Conservation (phyloP, 2,888 invertebrate genomes). For the Drosophila siamana region DNA sequence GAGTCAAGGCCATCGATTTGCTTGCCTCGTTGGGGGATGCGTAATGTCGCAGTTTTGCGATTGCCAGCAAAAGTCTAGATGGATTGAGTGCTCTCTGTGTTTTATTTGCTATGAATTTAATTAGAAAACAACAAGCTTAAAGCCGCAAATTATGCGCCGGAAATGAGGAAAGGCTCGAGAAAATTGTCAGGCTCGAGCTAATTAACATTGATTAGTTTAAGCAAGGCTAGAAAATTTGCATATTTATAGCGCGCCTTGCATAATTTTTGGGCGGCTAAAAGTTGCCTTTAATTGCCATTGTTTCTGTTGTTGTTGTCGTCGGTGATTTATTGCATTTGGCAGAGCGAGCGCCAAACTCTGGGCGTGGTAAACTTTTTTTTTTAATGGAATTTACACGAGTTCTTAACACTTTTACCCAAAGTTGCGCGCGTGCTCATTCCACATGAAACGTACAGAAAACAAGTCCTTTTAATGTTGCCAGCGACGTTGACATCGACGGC, state of each 20-base stretch:
- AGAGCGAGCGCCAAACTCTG: slow-evolving; percentile 4
- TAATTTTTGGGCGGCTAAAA: slow-evolving; percentile 57
- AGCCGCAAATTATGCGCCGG: slow-evolving; percentile 24
- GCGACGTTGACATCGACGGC: slow-evolving; percentile 30
- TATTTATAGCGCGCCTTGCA: slow-evolving; percentile 70
- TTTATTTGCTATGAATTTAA: slow-evolving; percentile 22
- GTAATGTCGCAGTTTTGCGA: slow-evolving; percentile 38
- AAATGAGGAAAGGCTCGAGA: slow-evolving; percentile 8
- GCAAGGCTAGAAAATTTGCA: slow-evolving; percentile 58
- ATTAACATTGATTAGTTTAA: slow-evolving; percentile 73
- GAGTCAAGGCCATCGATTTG: slow-evolving; percentile 57
- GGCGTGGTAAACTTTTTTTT: slow-evolving; percentile 20
- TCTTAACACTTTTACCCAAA: slow-evolving; percentile 72
- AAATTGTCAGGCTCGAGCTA: slow-evolving; percentile 56
- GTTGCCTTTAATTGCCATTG: slow-evolving; percentile 61
- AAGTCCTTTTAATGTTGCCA: slow-evolving; percentile 17
- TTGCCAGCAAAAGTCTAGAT: too few relatives aligned
- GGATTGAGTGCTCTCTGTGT: too few relatives aligned
- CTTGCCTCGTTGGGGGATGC: slow-evolving; percentile 37
- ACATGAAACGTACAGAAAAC: neutral
- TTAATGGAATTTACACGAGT: slow-evolving; percentile 79
- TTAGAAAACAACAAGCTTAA: slow-evolving; percentile 25
- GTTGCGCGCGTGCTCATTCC: slow-evolving; percentile 31
- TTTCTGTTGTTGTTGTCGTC: slow-evolving; percentile 14
- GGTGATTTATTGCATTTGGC: slow-evolving; percentile 66